These are phyloP conservation scores for Gonatopus flavifemur DNA, from an alignment of 1,140 invertebrate species.

Conservation along the genomic window DNA sequence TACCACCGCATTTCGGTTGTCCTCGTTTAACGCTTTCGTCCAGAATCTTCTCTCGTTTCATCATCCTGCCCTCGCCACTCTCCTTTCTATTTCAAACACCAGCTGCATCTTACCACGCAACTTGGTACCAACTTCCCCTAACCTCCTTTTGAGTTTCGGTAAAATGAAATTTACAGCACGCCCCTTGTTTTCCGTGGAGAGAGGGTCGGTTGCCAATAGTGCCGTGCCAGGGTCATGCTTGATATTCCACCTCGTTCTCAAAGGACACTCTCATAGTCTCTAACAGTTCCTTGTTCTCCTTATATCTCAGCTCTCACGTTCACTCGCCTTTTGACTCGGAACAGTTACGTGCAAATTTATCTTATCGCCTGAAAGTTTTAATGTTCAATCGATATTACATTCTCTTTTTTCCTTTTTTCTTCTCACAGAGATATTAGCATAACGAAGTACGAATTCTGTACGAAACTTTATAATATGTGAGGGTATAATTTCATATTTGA, in stretches of 20 bases:
- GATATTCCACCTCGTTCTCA: constrained; percentile 42
- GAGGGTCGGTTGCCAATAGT: no score
- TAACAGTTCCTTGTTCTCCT: no score
- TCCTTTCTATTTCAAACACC: background rate
- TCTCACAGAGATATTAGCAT: background rate
- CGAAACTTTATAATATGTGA: no score
- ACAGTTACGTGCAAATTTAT: no score
- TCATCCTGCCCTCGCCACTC: background rate
- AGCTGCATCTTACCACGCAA: constrained; percentile 1
- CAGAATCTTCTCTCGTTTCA: background rate
- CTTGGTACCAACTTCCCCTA: constrained; percentile 8
- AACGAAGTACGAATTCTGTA: background rate
- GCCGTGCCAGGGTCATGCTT: constrained; percentile 38
- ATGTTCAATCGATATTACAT: background rate
- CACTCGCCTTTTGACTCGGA: no score
- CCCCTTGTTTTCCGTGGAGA: constrained; percentile 27
- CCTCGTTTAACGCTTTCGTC: background rate
- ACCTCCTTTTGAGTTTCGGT: constrained; percentile 36
- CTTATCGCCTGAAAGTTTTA: background rate
- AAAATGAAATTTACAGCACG: constrained; percentile 52
- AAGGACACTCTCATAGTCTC: no score
- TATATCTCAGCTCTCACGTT: no score
- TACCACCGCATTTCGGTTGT: no score
- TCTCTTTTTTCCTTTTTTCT: background rate
- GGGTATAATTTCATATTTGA: no score